Percentiles rank a stretch among this genome's conserved stretches.
Evolutionary conservation across 2,888 invertebrate genomes (phyloP).

Genomic region (Xanthorhoe designata): DNA sequence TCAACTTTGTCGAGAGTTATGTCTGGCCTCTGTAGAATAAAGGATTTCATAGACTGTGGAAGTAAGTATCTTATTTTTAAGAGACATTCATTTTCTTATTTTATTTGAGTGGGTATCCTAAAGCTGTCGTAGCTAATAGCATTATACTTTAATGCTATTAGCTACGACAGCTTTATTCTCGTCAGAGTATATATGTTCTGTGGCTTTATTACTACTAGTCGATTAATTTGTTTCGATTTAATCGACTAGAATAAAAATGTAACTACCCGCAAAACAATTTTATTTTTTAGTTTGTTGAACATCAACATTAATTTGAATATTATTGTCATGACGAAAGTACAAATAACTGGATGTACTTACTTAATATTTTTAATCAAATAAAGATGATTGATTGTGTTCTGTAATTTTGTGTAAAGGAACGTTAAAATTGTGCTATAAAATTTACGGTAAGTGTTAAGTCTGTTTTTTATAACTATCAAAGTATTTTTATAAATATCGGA

Average conservation of each 20-base stretch:
- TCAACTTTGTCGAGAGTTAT: constrained; percentile 40
- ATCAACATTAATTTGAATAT: neutral
- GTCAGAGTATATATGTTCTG: no score
- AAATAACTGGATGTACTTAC: constrained; percentile 24
- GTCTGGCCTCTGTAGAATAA: constrained; percentile 23
- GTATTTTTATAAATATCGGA: neutral
- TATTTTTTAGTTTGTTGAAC: neutral
- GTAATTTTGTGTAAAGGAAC: neutral
- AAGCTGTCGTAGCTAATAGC: no score
- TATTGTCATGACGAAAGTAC: constrained; percentile 37
- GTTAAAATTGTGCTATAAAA: neutral
- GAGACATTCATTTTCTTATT: no score
- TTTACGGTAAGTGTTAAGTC: neutral
- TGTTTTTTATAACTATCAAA: neutral
- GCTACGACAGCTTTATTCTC: no score
- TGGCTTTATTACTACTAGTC: no score
- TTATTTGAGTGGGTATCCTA: no score
- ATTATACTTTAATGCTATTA: no score
- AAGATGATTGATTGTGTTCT: neutral
- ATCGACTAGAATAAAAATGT: neutral
- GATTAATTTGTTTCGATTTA: neutral
- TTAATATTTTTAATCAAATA: neutral
- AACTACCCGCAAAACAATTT: constrained; percentile 17
- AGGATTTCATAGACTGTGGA: neutral
- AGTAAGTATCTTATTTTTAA: no score